Percentiles rank a stretch among this genome's conserved stretches.
Evolutionary conservation across 2,113 vertebrate species (phyloP).

Genomic region (Dipodomys spectabilis): DNA sequence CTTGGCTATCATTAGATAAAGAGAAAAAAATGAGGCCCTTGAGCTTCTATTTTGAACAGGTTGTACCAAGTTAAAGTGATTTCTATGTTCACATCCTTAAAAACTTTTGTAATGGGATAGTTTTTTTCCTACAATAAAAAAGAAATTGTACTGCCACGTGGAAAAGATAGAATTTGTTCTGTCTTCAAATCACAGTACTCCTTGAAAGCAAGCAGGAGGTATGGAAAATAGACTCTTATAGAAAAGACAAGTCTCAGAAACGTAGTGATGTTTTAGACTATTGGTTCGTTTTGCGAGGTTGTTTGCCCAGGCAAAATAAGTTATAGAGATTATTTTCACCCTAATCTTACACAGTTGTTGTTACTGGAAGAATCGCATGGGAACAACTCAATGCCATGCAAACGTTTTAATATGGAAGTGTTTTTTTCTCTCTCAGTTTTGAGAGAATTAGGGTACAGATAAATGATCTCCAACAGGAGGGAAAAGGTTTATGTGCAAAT

Average conservation of each 20-base stretch:
- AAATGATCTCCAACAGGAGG: constrained; percentile 57
- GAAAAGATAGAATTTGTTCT: constrained; percentile 52
- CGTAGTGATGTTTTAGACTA: constrained; percentile 67
- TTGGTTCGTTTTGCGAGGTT: constrained; percentile 77
- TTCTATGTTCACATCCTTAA: constrained; percentile 15
- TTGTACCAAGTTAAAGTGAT: constrained; percentile 67
- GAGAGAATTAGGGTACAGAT: constrained; percentile 69
- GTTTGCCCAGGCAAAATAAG: constrained; percentile 69
- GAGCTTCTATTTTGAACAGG: constrained; percentile 35
- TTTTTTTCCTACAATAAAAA: constrained; percentile 46
- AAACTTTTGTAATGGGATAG: constrained; percentile 55
- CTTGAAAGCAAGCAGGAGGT: constrained; percentile 68
- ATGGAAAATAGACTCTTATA: constrained; percentile 69
- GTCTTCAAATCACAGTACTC: constrained; percentile 64
- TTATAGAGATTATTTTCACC: constrained; percentile 81
- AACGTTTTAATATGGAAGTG: constrained; percentile 73
- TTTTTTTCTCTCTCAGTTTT: constrained; percentile 62
- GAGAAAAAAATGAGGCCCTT: background rate
- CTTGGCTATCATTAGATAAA: background rate
- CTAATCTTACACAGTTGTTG: constrained; percentile 75
- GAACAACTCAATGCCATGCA: constrained; percentile 81
- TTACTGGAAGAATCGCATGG: constrained; percentile 67
- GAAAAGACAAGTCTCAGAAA: constrained; percentile 77
- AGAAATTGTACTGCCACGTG: constrained; percentile 72
- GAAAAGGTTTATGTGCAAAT: constrained; percentile 45